These are phyloP conservation scores for Rhadinocentrus ornatus DNA, from an alignment of 2,797 vertebrate genomes.

Conservation along the genomic window DNA sequence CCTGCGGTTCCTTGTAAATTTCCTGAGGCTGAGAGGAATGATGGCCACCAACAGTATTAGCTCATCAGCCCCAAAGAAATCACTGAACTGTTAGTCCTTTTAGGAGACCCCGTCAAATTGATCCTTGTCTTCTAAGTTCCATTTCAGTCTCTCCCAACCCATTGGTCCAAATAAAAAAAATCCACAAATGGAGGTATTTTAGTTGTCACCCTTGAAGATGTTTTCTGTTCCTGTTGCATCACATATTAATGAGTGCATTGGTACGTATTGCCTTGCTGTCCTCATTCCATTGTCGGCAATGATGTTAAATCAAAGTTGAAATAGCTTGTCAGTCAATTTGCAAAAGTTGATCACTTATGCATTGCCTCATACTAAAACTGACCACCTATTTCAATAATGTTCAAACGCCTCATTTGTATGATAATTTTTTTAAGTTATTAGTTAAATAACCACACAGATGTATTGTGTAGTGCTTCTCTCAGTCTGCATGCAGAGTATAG, in stretches of 20 bases:
- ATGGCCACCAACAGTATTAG: conserved; percentile 24
- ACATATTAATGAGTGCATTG: conserved; percentile 12
- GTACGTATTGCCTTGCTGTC: conserved; percentile 30
- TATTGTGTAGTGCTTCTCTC: conserved; percentile 51
- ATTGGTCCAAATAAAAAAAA: conserved; percentile 49
- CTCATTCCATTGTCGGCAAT: conserved; percentile 28
- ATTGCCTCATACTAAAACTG: conserved; percentile 25
- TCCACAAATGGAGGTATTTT: conserved; percentile 15
- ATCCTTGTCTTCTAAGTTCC: neutral
- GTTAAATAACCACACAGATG: conserved; percentile 40
- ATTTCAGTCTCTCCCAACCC: conserved; percentile 6
- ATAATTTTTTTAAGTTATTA: neutral
- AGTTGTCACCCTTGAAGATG: conserved; percentile 27
- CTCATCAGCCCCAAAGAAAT: conserved; percentile 27
- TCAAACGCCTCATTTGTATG: conserved; percentile 33
- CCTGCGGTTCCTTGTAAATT: conserved; percentile 15
- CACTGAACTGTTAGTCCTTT: conserved; percentile 4
- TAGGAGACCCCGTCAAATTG: neutral
- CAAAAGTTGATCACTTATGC: conserved; percentile 18
- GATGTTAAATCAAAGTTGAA: conserved; percentile 45
- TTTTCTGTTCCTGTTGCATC: conserved; percentile 33
- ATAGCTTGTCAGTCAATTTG: conserved; percentile 38
- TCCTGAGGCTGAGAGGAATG: conserved; percentile 30
- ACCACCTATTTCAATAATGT: conserved; percentile 44
- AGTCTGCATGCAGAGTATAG: conserved; percentile 55